Percentiles rank a stretch among this genome's conserved stretches.
Conservation (phyloP, 1,140 invertebrate species). For the Apis florea region DNA sequence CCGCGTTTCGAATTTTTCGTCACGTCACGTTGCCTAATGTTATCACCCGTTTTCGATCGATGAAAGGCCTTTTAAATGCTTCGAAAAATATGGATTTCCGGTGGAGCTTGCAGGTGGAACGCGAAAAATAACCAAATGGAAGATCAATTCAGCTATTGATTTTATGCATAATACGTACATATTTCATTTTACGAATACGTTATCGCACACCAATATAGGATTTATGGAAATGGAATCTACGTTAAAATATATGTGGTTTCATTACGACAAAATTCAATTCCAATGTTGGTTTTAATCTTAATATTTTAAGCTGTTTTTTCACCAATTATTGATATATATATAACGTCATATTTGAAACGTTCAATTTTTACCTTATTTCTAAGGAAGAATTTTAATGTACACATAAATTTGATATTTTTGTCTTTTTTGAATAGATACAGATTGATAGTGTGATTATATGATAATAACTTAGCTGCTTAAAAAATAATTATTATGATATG, state of each 20-base stretch:
- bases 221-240: not conserved
- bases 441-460: too few species aligned
- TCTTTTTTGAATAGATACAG: too few species aligned
- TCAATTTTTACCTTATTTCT: too few species aligned
- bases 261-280: too few species aligned
- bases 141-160: not conserved
- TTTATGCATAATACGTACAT: not conserved
- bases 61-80: not conserved
- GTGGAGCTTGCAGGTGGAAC: rapidly evolving
- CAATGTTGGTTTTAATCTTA: too few species aligned
- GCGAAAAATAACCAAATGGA: not conserved
- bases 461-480: too few species aligned
- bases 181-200: not conserved
- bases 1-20: not conserved
- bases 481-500: too few species aligned
- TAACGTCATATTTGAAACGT: too few species aligned
- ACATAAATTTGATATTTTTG: too few species aligned
- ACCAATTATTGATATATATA: not conserved
- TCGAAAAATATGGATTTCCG: not conserved
- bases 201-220: not conserved
- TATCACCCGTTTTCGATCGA: not conserved
- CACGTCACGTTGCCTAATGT: not conserved
- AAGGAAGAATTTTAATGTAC: too few species aligned
- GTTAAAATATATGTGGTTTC: too few species aligned
- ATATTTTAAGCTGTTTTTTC: not conserved